These are phyloP conservation scores for Metopolophium dirhodum DNA, from an alignment of 1,140 invertebrate genomes.

Conservation along the genomic window DNA sequence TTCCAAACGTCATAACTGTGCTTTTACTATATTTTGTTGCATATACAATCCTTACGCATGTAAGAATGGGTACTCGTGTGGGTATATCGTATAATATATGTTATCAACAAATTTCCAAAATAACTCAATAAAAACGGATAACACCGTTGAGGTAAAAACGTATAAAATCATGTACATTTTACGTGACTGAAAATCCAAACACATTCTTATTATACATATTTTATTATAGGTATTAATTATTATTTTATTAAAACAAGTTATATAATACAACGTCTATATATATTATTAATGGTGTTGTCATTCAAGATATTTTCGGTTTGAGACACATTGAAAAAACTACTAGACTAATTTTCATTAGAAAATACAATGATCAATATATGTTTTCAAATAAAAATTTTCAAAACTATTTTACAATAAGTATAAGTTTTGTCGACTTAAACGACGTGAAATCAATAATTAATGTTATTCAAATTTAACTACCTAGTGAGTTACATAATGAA, in stretches of 20 bases:
- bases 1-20: slow-evolving; percentile 9
- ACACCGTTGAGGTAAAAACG: not conserved
- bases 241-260: not conserved
- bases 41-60: not conserved
- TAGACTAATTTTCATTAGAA: not conserved
- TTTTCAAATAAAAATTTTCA: not conserved
- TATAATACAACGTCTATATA: not conserved
- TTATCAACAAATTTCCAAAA: not conserved
- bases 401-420: not conserved
- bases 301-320: not conserved
- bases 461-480: not conserved
- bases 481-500: not conserved
- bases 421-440: not conserved
- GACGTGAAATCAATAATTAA: not conserved
- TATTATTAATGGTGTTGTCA: not conserved
- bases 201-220: not conserved
- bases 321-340: not conserved
- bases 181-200: not conserved
- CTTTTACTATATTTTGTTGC: not conserved
- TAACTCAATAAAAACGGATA: not conserved
- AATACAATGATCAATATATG: not conserved
- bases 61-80: too few relatives aligned
- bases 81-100: not conserved
- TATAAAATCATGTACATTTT: not conserved
- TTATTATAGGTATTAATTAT: not conserved